Evolutionary conservation across 1,140 invertebrate genomes (phyloP).

Genomic region (Drosophila kurseongensis): DNA sequence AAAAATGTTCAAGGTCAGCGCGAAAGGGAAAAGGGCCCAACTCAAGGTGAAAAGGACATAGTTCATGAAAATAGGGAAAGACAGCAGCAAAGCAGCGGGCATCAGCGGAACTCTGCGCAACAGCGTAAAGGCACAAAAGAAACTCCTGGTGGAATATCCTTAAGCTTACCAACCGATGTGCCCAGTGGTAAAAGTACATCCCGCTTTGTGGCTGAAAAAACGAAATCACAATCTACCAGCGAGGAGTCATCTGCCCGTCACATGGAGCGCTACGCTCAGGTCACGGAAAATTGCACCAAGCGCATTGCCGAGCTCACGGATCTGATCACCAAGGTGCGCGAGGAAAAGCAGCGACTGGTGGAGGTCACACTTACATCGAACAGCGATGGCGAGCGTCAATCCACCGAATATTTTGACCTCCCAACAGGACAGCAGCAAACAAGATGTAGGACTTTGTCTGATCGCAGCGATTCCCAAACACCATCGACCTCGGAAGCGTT

Average conservation of each 20-base stretch:
- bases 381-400: conserved; percentile 70
- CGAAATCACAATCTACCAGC: not conserved
- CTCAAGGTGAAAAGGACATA: not conserved
- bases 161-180: not conserved
- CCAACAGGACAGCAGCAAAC: conserved; percentile 28
- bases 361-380: conserved; percentile 79
- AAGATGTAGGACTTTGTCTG: conserved; percentile 43
- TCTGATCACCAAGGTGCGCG: conserved; percentile 75
- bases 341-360: conserved; percentile 79
- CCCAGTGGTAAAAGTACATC: not conserved
- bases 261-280: conserved; percentile 62
- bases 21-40: not conserved
- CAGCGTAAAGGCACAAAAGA: not conserved
- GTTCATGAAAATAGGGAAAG: not conserved
- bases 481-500: conserved; percentile 56
- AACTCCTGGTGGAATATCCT: not conserved
- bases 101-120: not conserved
- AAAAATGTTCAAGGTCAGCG: not conserved
- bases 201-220: conserved; percentile 1
- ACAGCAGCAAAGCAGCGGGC: not conserved
- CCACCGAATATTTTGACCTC: conserved; percentile 80
- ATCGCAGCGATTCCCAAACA: conserved; percentile 57
- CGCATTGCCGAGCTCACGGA: conserved; percentile 76
- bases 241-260: conserved; percentile 15
- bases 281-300: conserved; percentile 78